Conservation (phyloP, 2,113 vertebrate genomes). For the Pygoscelis adeliae region DNA sequence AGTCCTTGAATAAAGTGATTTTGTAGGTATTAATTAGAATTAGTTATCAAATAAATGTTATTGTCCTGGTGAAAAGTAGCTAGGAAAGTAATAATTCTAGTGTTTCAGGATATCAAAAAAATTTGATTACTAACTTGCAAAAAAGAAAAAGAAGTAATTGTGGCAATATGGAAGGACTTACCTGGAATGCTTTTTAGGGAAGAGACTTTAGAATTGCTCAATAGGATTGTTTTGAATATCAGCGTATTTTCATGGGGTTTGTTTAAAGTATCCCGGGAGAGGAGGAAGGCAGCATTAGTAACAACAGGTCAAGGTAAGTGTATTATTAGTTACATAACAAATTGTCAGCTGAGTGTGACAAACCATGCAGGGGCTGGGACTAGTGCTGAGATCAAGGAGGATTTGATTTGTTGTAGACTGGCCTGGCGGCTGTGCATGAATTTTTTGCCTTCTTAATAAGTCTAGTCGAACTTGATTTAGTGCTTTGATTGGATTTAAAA, state of each 20-base stretch:
- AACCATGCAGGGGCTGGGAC: neutral
- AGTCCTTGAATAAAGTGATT: neutral
- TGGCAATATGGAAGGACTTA: neutral
- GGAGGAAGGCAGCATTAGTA: neutral
- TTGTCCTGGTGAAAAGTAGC: neutral
- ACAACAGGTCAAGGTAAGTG: constrained; percentile 18
- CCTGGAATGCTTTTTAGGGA: neutral
- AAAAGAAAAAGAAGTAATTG: too few species aligned
- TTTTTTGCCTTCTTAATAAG: neutral
- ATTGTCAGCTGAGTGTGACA: neutral
- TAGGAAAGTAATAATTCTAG: neutral
- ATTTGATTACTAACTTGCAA: neutral
- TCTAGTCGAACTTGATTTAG: neutral
- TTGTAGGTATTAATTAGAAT: neutral
- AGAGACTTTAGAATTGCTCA: neutral
- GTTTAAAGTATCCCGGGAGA: neutral
- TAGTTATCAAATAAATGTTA: neutral
- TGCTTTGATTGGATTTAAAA: neutral
- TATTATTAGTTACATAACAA: constrained; percentile 39
- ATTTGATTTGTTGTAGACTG: neutral
- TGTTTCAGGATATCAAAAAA: neutral
- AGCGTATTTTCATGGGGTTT: neutral
- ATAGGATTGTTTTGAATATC: neutral
- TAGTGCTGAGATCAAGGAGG: neutral
- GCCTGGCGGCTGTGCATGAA: neutral